Evolutionary conservation across 2,888 invertebrate species (phyloP).

Genomic region (Crossocerus cetratus): DNA sequence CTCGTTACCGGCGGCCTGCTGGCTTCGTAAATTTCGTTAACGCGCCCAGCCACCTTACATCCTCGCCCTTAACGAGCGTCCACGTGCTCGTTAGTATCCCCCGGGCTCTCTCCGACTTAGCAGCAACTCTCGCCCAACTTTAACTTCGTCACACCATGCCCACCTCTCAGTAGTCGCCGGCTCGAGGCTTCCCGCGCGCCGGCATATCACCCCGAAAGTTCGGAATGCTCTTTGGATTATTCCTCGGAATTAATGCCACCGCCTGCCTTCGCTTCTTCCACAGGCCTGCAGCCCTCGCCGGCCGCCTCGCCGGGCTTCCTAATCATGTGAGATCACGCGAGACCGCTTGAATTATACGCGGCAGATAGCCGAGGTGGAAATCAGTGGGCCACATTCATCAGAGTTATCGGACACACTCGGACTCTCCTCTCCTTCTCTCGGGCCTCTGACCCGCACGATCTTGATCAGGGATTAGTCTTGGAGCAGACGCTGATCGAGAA

Average conservation of each 20-base stretch:
- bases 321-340: slow-evolving; percentile 56
- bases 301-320: background rate
- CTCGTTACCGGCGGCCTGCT: slow-evolving; percentile 58
- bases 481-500: slow-evolving; percentile 31
- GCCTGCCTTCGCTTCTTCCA: background rate
- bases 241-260: no score
- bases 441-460: slow-evolving; percentile 14
- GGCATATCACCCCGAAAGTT: no score
- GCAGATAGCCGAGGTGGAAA: slow-evolving; percentile 49
- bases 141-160: slow-evolving; percentile 37
- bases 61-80: slow-evolving; percentile 63
- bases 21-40: slow-evolving; percentile 67
- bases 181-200: background rate
- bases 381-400: slow-evolving; percentile 55
- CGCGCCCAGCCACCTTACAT: slow-evolving; percentile 52
- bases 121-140: slow-evolving; percentile 47
- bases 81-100: slow-evolving; percentile 60
- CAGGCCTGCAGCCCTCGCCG: background rate
- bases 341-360: slow-evolving; percentile 47
- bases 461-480: slow-evolving; percentile 35
- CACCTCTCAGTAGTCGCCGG: background rate
- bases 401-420: slow-evolving; percentile 42
- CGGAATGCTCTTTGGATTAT: no score
- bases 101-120: slow-evolving; percentile 31
- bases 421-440: no score